Evolutionary conservation across 2,113 vertebrate species (phyloP).

Genomic region (Onychorhynchus coronatus): DNA sequence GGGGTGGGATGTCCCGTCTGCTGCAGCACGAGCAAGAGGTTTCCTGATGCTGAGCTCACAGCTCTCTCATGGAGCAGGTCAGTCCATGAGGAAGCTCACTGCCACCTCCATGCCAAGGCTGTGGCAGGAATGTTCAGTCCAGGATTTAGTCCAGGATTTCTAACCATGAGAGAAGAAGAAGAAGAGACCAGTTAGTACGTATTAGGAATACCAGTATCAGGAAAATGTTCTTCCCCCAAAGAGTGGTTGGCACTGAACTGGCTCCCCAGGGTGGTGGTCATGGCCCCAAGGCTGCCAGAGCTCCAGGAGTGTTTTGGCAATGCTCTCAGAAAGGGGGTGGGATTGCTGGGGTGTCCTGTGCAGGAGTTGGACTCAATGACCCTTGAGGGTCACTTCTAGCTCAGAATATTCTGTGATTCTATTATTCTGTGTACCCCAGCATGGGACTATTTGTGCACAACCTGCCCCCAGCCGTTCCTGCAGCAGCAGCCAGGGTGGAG

Average conservation of each 20-base stretch:
- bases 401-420: background rate
- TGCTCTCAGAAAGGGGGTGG: background rate
- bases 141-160: background rate
- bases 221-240: background rate
- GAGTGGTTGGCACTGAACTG: background rate
- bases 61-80: background rate
- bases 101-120: background rate
- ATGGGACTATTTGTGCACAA: background rate
- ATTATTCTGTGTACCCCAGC: background rate
- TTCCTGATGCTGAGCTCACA: background rate
- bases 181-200: background rate
- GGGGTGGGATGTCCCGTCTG: background rate
- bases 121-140: background rate
- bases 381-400: background rate
- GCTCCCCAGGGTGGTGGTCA: background rate
- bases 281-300: background rate
- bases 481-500: background rate
- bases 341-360: background rate
- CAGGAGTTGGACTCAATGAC: fast-evolving
- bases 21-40: background rate
- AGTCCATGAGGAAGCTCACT: background rate
- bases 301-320: background rate
- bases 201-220: background rate
- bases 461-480: no score
- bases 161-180: background rate